These are phyloP conservation scores for Ostrea edulis DNA, from an alignment of 1,140 invertebrate genomes.

Conservation along the genomic window DNA sequence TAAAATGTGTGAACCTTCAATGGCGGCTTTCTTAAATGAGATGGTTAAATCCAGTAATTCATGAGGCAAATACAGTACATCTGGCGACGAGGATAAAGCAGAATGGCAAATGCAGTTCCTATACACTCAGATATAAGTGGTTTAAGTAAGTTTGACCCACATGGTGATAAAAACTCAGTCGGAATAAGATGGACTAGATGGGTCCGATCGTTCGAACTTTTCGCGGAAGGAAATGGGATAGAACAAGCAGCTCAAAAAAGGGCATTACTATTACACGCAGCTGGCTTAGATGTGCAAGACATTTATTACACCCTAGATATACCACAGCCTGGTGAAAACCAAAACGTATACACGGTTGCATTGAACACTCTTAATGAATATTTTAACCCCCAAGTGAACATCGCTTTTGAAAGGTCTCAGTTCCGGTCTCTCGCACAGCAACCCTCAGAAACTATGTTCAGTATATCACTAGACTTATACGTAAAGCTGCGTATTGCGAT, in stretches of 20 bases:
- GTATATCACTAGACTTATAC: no score
- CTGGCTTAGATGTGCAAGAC: slow-evolving; percentile 61
- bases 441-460: no score
- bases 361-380: slow-evolving; percentile 41
- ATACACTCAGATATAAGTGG: not conserved
- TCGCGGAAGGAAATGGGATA: slow-evolving; percentile 51
- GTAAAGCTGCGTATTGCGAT: no score
- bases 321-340: not conserved
- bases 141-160: not conserved
- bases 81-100: no score
- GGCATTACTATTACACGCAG: slow-evolving; percentile 58
- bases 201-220: slow-evolving; percentile 55
- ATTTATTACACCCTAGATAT: slow-evolving; percentile 52
- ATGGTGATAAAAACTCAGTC: slow-evolving; percentile 34
- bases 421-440: not conserved
- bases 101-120: not conserved
- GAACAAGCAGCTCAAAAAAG: slow-evolving; percentile 44
- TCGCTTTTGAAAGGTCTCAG: slow-evolving; percentile 36
- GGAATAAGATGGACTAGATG: slow-evolving; percentile 43
- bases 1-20: no score
- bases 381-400: slow-evolving; percentile 49
- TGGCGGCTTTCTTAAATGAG: no score
- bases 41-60: no score
- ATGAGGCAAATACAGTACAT: no score
- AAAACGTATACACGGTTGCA: slow-evolving; percentile 6